Conservation (phyloP, 2,888 invertebrate genomes). For the Melinopterus prodromus region DNA sequence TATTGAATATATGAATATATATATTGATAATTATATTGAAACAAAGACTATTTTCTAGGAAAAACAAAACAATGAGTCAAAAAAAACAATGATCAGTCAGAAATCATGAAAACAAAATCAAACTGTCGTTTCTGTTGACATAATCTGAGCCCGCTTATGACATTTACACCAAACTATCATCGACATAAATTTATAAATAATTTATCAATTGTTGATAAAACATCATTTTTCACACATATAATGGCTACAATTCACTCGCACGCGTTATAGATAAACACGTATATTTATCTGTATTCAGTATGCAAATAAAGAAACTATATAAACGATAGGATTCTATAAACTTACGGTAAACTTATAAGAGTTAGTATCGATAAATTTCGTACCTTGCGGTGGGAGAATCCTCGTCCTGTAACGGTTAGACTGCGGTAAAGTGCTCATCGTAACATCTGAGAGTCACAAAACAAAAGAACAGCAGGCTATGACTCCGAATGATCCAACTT, state of each 20-base stretch:
- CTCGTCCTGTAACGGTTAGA: constrained; percentile 53
- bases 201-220: not conserved
- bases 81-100: no score
- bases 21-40: no score
- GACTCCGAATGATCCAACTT: constrained; percentile 1
- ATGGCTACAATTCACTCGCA: not conserved
- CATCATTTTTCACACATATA: not conserved
- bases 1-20: no score
- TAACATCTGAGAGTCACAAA: constrained; percentile 25
- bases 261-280: no score
- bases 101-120: no score
- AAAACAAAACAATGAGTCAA: not conserved
- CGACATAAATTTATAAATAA: not conserved
- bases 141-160: not conserved
- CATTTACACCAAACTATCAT: not conserved
- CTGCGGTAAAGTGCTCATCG: constrained; percentile 52
- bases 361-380: constrained; percentile 20
- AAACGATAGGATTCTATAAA: not conserved
- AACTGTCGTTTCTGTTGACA: not conserved
- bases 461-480: constrained; percentile 26
- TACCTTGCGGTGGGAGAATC: constrained; percentile 52
- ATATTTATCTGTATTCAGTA: no score
- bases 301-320: not conserved
- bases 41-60: no score
- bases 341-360: not conserved